Percentiles rank a stretch among this genome's conserved stretches.
Evolutionary conservation across 2,888 invertebrate species (phyloP).

Genomic region (Argyra leucocephala): DNA sequence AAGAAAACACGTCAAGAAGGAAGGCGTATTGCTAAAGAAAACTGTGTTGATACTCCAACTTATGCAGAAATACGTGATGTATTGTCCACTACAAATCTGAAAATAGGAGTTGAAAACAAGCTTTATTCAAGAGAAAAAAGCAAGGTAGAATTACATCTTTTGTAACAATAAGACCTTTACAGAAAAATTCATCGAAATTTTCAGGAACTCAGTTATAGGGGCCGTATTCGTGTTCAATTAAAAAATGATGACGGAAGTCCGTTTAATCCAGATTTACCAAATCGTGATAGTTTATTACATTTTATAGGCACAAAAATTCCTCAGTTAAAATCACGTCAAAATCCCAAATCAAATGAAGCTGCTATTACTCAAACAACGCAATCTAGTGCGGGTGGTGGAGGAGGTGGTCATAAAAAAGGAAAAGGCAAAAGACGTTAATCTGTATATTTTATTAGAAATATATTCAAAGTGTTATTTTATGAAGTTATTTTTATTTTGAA

Average conservation of each 20-base stretch:
- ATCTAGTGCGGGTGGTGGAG: conserved; percentile 26
- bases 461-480: too few relatives aligned
- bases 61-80: conserved; percentile 93
- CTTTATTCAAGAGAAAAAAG: conserved; percentile 83
- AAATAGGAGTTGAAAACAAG: conserved; percentile 85
- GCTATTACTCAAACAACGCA: conserved; percentile 24
- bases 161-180: too few relatives aligned
- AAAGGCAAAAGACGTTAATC: conserved; percentile 38
- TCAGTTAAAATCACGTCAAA: conserved; percentile 72
- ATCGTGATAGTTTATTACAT: conserved; percentile 66
- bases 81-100: conserved; percentile 68
- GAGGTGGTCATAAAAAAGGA: conserved; percentile 37
- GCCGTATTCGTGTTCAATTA: conserved; percentile 85
- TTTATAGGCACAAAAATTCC: conserved; percentile 80
- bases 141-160: conserved; percentile 46
- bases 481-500: too few relatives aligned
- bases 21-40: conserved; percentile 68
- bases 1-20: conserved; percentile 87
- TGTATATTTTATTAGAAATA: neutral
- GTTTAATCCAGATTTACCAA: conserved; percentile 59
- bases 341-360: conserved; percentile 31
- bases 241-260: conserved; percentile 81
- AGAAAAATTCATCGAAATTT: neutral
- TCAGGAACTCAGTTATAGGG: conserved; percentile 68
- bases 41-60: conserved; percentile 91